phyloP scores from a whole-genome alignment of 2,888 invertebrate genomes.

The Eilema caniola region DNA sequence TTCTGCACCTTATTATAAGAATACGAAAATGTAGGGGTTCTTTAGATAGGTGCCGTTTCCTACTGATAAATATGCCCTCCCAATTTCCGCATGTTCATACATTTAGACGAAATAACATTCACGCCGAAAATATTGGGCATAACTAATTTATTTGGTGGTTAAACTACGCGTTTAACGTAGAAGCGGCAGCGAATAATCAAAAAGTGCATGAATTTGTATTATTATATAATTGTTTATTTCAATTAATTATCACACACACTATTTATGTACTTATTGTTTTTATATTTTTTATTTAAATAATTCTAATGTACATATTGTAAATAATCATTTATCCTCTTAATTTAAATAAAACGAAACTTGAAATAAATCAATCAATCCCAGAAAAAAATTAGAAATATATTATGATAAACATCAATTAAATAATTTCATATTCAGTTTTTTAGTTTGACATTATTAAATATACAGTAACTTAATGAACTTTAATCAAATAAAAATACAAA shows the following conservation, averaged over 20 bases:
- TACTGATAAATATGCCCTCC: constrained; percentile 82
- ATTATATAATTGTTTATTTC: not conserved
- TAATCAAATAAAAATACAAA: no score
- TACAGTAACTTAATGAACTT: not conserved
- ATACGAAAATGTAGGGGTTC: constrained; percentile 66
- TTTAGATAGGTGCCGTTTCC: constrained; percentile 70
- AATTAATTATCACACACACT: not conserved
- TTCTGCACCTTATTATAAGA: constrained; percentile 83
- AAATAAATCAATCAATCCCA: no score
- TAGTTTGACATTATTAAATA: not conserved
- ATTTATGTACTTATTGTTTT: no score
- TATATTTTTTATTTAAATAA: no score
- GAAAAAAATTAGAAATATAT: no score
- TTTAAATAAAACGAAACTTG: no score
- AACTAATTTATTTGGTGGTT: constrained; percentile 81
- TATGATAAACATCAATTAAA: not conserved
- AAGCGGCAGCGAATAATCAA: constrained; percentile 29
- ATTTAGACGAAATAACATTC: constrained; percentile 75
- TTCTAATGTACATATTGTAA: no score
- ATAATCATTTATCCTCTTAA: no score
- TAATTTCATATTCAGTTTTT: no score
- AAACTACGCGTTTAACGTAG: constrained; percentile 9
- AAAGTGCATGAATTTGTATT: not conserved
- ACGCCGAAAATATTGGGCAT: constrained; percentile 83
- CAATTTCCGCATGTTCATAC: constrained; percentile 81